Percentiles rank a stretch among this genome's conserved stretches.
These are phyloP conservation scores for Linnaemya tessellans DNA, from an alignment of 2,888 invertebrate species.

Conservation along the genomic window DNA sequence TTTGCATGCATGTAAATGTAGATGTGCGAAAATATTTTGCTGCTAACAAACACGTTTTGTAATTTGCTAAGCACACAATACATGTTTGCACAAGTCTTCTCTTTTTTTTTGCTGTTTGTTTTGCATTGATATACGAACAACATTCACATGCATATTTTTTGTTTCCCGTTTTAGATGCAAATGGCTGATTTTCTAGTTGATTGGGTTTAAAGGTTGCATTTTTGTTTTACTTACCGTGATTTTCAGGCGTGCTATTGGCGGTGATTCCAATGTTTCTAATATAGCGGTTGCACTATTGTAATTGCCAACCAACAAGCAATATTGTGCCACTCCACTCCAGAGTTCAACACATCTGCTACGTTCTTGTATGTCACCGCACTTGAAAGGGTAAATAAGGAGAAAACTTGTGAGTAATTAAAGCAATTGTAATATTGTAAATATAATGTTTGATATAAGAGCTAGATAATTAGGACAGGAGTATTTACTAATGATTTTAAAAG, in stretches of 20 bases:
- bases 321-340: slow-evolving; percentile 83
- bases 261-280: slow-evolving; percentile 82
- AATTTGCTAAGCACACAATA: slow-evolving; percentile 5
- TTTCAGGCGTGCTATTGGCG: slow-evolving; percentile 83
- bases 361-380: slow-evolving; percentile 82
- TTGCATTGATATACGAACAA: neutral
- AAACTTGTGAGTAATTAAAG: neutral
- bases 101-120: neutral
- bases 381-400: slow-evolving; percentile 43
- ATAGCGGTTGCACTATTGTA: slow-evolving; percentile 83
- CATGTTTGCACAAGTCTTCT: neutral
- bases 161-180: neutral
- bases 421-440: no score
- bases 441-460: no score
- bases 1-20: slow-evolving; percentile 2
- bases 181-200: slow-evolving; percentile 11
- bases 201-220: slow-evolving; percentile 20
- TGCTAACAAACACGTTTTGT: slow-evolving; percentile 7
- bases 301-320: slow-evolving; percentile 83
- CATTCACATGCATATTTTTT: slow-evolving; percentile 5
- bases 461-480: neutral
- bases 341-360: slow-evolving; percentile 82
- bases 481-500: no score
- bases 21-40: neutral
- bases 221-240: slow-evolving; percentile 80